Evolutionary conservation across 2,888 invertebrate species (phyloP), one percentile per base, ranked within the genome.

Genomic region (Caradrina kadenii): DNA sequence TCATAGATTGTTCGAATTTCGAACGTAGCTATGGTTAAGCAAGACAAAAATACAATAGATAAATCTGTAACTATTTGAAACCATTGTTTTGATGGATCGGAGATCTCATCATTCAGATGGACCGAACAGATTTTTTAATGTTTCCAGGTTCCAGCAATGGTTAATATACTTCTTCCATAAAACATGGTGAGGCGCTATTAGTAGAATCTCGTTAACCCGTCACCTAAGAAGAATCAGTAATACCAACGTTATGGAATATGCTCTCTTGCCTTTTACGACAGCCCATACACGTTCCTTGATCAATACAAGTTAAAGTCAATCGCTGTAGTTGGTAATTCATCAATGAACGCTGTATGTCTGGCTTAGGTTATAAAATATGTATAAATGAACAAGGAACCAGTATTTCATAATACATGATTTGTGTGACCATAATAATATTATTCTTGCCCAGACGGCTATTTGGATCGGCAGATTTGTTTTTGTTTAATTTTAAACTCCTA

Each of bases 361-460:
- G n/a, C 42, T 13, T 31, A 17, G 21, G 63, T 21, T 63, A 75
- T 70, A 53, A 70, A 76, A 74, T 75, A 74, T 63, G 70, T 63
- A 76, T 76, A 35, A 35, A 52, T 74, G 62, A 58, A 53, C 48
- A 62, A 69, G 76, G 69, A 76, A 63, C 55, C 48, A 56, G 45
- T 2, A 70, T 48, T 74, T 55, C 75, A 63, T 63, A 69, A 59
- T 62, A 62, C 69, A 75, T 73, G 61, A 42, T 48, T 35, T 63
- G 19, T 74, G 69, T 63, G 63, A 75, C 59, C 17, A 55, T 50
- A 59, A 50, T 75, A 59, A 53, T 74, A 8, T 74, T 55, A 55
- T 55, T 74, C 73, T 55, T 21, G 26, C 22, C 13, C 3, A 6
- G 1, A 3, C 17, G 45, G 11, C 2, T 48, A 15, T 45, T 61